phyloP scores from a whole-genome alignment of 2,888 invertebrate species.

The Acanthococcus lagerstroemiae region DNA sequence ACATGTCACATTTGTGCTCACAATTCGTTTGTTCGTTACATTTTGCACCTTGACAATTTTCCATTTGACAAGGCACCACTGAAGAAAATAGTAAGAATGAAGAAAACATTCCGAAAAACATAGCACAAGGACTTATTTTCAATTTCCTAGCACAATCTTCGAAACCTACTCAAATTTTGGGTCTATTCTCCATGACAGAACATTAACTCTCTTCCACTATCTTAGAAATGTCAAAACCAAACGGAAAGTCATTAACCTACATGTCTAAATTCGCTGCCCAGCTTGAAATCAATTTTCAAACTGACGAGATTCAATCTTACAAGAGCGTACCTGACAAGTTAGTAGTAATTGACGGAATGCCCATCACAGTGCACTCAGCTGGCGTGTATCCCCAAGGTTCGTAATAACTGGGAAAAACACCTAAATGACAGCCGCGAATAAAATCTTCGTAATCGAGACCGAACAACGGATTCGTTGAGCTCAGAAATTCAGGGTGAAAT shows the following conservation, averaged over 20 bases:
- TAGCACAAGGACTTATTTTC: too few species aligned
- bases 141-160: too few species aligned
- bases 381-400: slow-evolving; percentile 99
- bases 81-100: too few species aligned
- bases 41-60: too few species aligned
- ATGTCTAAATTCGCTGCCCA: too few species aligned
- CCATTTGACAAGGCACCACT: too few species aligned
- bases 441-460: slow-evolving; percentile 98
- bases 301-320: background rate
- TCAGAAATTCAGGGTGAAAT: slow-evolving; percentile 97
- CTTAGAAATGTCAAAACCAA: background rate
- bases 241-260: background rate
- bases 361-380: slow-evolving; percentile 99
- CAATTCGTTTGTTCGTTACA: too few species aligned
- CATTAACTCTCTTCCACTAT: background rate
- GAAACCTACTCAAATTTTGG: too few species aligned
- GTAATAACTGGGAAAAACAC: slow-evolving; percentile 98
- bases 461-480: slow-evolving; percentile 93
- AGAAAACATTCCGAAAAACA: too few species aligned
- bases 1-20: too few species aligned
- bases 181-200: background rate
- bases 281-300: background rate
- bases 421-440: slow-evolving; percentile 95
- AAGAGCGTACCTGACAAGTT: slow-evolving; percentile 78
- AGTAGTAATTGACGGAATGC: slow-evolving; percentile 95